These are phyloP conservation scores for Polypedilum vanderplanki DNA, from an alignment of 1,140 invertebrate genomes.

Conservation along the genomic window DNA sequence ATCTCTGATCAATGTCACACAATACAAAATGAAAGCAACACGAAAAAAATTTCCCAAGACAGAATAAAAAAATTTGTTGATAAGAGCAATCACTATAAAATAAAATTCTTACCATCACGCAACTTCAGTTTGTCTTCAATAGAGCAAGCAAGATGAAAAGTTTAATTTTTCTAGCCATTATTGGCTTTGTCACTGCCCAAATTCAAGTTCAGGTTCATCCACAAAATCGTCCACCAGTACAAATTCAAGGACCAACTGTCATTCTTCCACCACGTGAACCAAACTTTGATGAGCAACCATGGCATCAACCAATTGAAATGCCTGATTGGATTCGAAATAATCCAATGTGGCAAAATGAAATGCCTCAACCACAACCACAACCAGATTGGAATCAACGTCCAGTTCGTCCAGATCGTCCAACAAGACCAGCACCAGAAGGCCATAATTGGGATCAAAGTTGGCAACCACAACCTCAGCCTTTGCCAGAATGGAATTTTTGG, in stretches of 20 bases:
- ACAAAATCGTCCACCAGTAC: not conserved
- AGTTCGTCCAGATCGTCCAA: not conserved
- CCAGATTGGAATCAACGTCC: not conserved
- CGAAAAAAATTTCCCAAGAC: not conserved
- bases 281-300: not conserved
- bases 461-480: not conserved
- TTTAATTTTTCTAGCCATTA: not conserved
- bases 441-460: not conserved
- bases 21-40: not conserved
- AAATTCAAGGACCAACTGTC: not conserved
- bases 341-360: not conserved
- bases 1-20: not conserved
- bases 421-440: not conserved
- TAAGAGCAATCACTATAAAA: not conserved
- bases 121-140: not conserved
- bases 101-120: not conserved
- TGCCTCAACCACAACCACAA: not conserved
- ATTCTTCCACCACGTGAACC: not conserved
- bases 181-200: not conserved
- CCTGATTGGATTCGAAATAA: not conserved
- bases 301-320: too few species aligned
- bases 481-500: not conserved
- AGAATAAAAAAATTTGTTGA: not conserved
- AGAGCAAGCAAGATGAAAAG: not conserved
- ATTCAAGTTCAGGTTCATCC: not conserved